Evolutionary conservation across 2,888 invertebrate genomes (phyloP).

Genomic region (Ryuthela nishihirai): DNA sequence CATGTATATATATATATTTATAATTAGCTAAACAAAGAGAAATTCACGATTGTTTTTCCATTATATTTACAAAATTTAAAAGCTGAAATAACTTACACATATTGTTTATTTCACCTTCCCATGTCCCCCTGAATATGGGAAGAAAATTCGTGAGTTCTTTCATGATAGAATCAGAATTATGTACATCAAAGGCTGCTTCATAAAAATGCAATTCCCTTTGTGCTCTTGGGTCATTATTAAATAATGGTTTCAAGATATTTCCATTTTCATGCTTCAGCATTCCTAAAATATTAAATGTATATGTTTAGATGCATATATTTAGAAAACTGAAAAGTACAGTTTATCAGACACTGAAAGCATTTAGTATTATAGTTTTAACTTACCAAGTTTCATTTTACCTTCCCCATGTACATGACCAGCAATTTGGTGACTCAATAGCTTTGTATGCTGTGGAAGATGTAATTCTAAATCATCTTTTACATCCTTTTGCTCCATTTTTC

Average conservation of each 20-base stretch:
- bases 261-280: conserved; percentile 37
- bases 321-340: background rate
- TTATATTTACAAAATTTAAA: background rate
- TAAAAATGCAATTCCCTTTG: conserved; percentile 39
- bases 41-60: no score
- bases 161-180: conserved; percentile 58
- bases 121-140: conserved; percentile 52
- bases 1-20: no score
- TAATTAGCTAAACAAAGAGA: no score
- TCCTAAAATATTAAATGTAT: conserved; percentile 8
- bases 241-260: conserved; percentile 39
- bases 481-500: no score
- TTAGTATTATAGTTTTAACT: conserved; percentile 1
- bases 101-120: conserved; percentile 54
- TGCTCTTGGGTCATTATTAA: conserved; percentile 28
- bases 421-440: conserved; percentile 41
- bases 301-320: background rate
- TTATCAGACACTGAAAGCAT: background rate
- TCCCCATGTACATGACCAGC: conserved; percentile 45
- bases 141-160: conserved; percentile 63
- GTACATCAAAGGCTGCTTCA: conserved; percentile 45
- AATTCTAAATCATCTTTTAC: background rate
- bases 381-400: conserved; percentile 38
- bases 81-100: conserved; percentile 47
- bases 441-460: conserved; percentile 27